Conservation (phyloP, 2,888 invertebrate genomes). For the Geotrupes spiniger region DNA sequence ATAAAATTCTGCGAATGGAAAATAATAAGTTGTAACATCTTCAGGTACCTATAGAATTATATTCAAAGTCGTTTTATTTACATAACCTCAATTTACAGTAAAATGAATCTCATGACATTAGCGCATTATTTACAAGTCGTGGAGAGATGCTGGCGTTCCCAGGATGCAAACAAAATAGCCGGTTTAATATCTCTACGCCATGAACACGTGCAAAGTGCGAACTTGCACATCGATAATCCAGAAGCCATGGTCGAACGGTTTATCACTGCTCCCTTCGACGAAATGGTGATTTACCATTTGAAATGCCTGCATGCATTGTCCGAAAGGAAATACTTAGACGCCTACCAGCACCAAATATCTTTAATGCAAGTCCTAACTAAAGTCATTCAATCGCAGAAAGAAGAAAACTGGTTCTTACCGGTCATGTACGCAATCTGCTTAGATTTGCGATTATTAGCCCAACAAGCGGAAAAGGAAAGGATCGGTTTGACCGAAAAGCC, state of each 20-base stretch:
- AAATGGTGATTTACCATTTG: constrained; percentile 73
- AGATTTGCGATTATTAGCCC: constrained; percentile 82
- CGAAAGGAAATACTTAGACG: constrained; percentile 58
- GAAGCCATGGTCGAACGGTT: constrained; percentile 68
- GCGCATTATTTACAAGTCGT: constrained; percentile 51
- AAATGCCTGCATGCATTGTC: constrained; percentile 59
- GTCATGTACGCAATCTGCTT: constrained; percentile 87
- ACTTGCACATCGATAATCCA: constrained; percentile 67
- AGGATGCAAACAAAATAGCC: constrained; percentile 61
- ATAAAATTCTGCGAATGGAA: no score
- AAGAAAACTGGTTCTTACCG: constrained; percentile 96
- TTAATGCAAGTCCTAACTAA: constrained; percentile 78
- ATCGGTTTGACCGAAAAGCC: constrained; percentile 54
- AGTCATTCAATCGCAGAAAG: constrained; percentile 81
- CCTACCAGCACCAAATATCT: constrained; percentile 75
- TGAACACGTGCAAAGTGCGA: constrained; percentile 68
- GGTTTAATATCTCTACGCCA: constrained; percentile 64
- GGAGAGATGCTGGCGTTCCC: constrained; percentile 60
- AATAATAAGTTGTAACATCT: no score
- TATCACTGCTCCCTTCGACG: constrained; percentile 71
- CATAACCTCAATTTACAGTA: constrained; percentile 9
- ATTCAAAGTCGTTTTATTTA: no score
- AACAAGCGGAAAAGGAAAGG: constrained; percentile 68
- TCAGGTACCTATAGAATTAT: no score
- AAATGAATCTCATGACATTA: constrained; percentile 46